Base-by-base conservation (phyloP, 2,113 vertebrate species). In the Rhagologus leucostigma region DNA sequence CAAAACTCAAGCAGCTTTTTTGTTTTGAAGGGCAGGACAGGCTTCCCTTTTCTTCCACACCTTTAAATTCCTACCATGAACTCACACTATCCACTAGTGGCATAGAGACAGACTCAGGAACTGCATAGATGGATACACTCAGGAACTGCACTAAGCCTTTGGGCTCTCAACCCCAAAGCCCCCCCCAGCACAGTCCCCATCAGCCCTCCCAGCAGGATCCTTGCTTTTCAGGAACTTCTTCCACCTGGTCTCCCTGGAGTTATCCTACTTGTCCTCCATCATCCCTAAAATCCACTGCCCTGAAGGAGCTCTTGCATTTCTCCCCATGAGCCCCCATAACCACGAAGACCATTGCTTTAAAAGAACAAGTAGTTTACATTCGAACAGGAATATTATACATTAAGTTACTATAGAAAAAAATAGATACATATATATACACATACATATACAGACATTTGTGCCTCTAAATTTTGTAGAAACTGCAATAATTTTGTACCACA, bases 301-400 rank as follows among this genome's bases (percentile, higher is more conserved):
- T 83, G 30, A 75, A 24, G 44, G 20, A 46, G 21, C 68, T 59
- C 32, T 76, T 68, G 27, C 24, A 29, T 67, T 74, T 63, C 76
- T 70, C 20, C 69, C 68, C 78, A n/a, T 3, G 4, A 88, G 16
- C 27, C 14, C 63, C 55, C 87, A 91, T 14, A 96, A 95, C 63
- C 46, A 95, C 46, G 88, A 88, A 93, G 87, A 85, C 82, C 50
- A 75, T 74, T 91, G 95, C 84, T 96, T 96, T 76, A 85, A 87
- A 93, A 87, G 22, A 73, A 77, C 92, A 96, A 88, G 24, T 69
- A 95, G 50, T 94, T 93, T 95, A 96, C 92, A 98, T 97, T 96
- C 83, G 88, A 97, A 96, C 73, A 94, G 42, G 11, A 87, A 95
- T 86, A 95, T 26, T 92, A 91, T 86, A 97, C 59, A 97, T 95